Base-by-base conservation (phyloP, 2,888 invertebrate genomes). In the Coenonympha glycerion region DNA sequence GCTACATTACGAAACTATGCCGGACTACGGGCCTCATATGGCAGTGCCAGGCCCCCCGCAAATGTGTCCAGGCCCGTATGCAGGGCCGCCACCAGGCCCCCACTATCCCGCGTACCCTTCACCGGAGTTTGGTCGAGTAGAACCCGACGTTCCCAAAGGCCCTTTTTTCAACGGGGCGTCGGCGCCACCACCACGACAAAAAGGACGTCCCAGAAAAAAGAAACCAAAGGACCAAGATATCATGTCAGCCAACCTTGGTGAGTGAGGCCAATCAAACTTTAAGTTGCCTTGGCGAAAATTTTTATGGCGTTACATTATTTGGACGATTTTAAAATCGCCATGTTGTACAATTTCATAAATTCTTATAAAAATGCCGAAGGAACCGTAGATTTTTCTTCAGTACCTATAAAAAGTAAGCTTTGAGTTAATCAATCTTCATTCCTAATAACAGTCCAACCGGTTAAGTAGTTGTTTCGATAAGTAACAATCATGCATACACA, bases 131-230 rank as follows among this genome's bases (percentile, higher is more conserved):
- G 82, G 68, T 74, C 89, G 82, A 76, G 88, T 76, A 49, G 87
- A 81, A 52, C 72, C 72, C 40, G 85, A 80, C 64, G 78, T 80
- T 68, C 78, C 84, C 80, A 89, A 86, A 78, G 89, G 76, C 61
- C 76, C 87, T 42, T 90, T 89, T 73, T 90, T 89, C 74, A 90
- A 90, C 63, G 90, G 90, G 6, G 80, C 86, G 48, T 56, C 83
- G 5, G 80, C 82, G 30, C 85, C 87, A 42, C 90, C 91, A n/a
- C 94, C 95, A 4, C 89, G 96, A 64, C 96, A 96, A 80, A 97
- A 97, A 89, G 97, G 97, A 6, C 89, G 97, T 61, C 97, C 97
- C 26, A 89, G 97, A 73, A 97, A 97, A 87, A 90, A 96, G 89
- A 97, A 97, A 81, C 95, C 95, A 46, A 95, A 95, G 88, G 95